Percentiles rank a stretch among this genome's conserved stretches.
Evolutionary conservation across 1,140 invertebrate species (phyloP).

Genomic region (Halyomorpha halys): DNA sequence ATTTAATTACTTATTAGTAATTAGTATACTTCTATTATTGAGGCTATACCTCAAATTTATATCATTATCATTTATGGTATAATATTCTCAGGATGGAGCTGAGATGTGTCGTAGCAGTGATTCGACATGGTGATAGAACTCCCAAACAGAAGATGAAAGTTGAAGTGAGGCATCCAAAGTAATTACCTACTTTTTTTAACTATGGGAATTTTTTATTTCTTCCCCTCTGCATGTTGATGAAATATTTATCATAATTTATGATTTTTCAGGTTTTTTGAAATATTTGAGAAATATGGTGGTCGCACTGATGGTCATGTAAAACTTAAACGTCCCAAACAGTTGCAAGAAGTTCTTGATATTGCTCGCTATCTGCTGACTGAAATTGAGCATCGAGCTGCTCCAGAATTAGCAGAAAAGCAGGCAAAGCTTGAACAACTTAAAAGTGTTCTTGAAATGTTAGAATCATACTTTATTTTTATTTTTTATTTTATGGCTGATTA

Average conservation of each 20-base stretch:
- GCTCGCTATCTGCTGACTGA: constrained; percentile 77
- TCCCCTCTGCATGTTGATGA: too few relatives aligned
- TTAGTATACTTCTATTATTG: too few relatives aligned
- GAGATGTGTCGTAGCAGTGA: constrained; percentile 94
- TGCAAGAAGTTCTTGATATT: constrained; percentile 95
- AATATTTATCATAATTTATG: too few relatives aligned
- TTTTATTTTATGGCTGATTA: too few relatives aligned
- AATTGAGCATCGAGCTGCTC: constrained; percentile 69
- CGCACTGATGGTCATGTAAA: constrained; percentile 93
- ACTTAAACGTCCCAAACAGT: constrained; percentile 91
- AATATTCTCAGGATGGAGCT: constrained; percentile 75
- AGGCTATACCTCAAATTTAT: too few relatives aligned
- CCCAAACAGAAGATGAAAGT: constrained; percentile 99
- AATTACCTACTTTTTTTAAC: constrained; percentile 33
- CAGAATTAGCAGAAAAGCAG: constrained; percentile 93
- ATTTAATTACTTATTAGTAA: too few relatives aligned
- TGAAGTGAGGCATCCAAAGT: constrained; percentile 97
- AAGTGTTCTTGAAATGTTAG: constrained; percentile 96
- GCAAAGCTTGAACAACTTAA: constrained; percentile 96
- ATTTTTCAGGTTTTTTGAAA: constrained; percentile 82
- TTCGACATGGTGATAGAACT: constrained; percentile 94
- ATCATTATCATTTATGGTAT: not conserved
- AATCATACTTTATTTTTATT: too few relatives aligned
- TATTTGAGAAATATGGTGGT: constrained; percentile 96
- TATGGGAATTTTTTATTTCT: not conserved